Base-by-base conservation (phyloP, 1,140 invertebrate genomes). In the Procambarus virginalis region DNA sequence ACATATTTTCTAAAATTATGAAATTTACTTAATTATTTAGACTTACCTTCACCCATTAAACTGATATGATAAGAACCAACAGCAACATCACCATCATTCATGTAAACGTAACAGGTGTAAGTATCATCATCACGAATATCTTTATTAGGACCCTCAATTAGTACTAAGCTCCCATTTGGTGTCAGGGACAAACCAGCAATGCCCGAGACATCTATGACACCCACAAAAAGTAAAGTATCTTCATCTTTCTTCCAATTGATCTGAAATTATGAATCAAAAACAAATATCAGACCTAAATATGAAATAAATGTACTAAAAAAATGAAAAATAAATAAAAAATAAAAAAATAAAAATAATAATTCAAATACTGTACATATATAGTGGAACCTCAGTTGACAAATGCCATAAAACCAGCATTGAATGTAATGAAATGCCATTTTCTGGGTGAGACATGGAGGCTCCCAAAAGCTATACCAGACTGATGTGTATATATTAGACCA, bases 41-140 rank as follows among this genome's bases (percentile, higher is more conserved):
- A 84, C 85, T 49, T 60, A 86, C 85, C 77, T 22, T 86, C 77
- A 20, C 77, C 77, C 0, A 14, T 68, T 45, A 86, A 60, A 34
- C 49, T 45, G 17, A 86, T 34, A 12, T 86, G 55, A 45, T 86
- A 86, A 5, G 60, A 68, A 10, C 60, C 85, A 58, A 86, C 55
- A 10, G 58, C 46, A n/a, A 84, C 70, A 46, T 80, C 76, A 64
- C 12, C 45, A 10, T 20, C 10, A 3, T 34, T 5, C 8, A 8
- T 46, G n/a, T 86, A 55, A 22, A 86, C 10, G 22, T 78, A 78
- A 46, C 85, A 86, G 20, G 20, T 49, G 45, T 86, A 86, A 2
- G 85, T 51, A 45, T 46, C 60, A 14, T 79, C 48, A 55, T 86
- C 85, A 9, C 85, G 76, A n/a, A 86, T 49, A 55, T 86, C 14